phyloP scores from a whole-genome alignment of 2,888 invertebrate species.

The Cerceris ruficornis region DNA sequence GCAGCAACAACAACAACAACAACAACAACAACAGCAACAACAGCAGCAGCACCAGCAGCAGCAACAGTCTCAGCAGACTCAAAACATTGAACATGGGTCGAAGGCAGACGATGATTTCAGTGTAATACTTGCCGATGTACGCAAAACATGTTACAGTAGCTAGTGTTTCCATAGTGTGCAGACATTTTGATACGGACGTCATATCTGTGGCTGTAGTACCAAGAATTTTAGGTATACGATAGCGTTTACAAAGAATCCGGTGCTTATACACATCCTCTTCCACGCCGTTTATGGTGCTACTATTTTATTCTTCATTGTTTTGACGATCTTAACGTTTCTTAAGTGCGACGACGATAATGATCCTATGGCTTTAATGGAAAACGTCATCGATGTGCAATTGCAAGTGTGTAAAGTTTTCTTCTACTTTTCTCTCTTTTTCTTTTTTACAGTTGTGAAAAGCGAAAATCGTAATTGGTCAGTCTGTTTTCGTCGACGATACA shows the following conservation, averaged over 20 bases:
- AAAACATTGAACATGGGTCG: conserved; percentile 81
- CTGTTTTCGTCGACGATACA: too few relatives aligned
- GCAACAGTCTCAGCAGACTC: conserved; percentile 68
- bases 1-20: conserved; percentile 72
- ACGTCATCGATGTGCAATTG: neutral
- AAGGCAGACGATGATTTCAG: conserved; percentile 93
- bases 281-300: conserved; percentile 34
- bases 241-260: conserved; percentile 42
- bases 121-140: conserved; percentile 93
- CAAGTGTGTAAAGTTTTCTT: neutral
- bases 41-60: conserved; percentile 64
- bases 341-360: neutral
- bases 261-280: conserved; percentile 50
- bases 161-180: conserved; percentile 68
- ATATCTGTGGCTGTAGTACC: conserved; percentile 35
- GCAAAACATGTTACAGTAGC: conserved; percentile 93
- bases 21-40: conserved; percentile 69
- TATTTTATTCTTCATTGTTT: conserved; percentile 2
- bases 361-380: neutral
- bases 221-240: conserved; percentile 37
- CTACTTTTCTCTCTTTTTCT: too few relatives aligned
- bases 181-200: conserved; percentile 18
- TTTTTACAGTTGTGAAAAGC: too few relatives aligned
- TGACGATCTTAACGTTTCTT: too few relatives aligned
- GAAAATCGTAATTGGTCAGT: too few relatives aligned